Evolutionary conservation across 2,888 invertebrate species (phyloP).

Genomic region (Melikaiella ostensackeni): DNA sequence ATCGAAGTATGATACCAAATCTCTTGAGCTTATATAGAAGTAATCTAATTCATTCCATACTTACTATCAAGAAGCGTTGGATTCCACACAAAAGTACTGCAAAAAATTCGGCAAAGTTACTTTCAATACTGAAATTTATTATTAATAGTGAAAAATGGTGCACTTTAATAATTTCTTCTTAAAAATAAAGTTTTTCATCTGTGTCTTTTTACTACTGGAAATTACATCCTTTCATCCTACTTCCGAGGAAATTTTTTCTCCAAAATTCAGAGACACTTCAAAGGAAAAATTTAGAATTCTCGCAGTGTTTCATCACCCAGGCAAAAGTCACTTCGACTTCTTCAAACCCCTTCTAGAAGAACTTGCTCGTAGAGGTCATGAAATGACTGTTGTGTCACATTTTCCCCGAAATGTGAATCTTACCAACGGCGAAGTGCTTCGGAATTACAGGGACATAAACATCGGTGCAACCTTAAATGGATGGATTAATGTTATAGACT

Average conservation of each 20-base stretch:
- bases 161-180: not conserved
- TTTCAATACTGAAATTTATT: not conserved
- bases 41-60: no score
- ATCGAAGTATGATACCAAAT: no score
- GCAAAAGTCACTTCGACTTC: conserved; percentile 85
- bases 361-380: conserved; percentile 82
- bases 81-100: not conserved
- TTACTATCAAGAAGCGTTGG: not conserved
- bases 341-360: conserved; percentile 81
- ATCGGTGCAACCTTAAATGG: conserved; percentile 60
- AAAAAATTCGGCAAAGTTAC: not conserved
- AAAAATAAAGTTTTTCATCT: not conserved
- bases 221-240: not conserved
- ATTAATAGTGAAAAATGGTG: not conserved
- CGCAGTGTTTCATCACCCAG: conserved; percentile 83
- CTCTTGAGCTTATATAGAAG: no score
- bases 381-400: conserved; percentile 83
- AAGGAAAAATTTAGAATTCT: conserved; percentile 78
- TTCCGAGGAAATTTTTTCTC: not conserved
- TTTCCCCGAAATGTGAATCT: conserved; percentile 76
- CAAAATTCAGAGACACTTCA: not conserved
- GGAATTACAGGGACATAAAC: conserved; percentile 82
- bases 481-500: not conserved
- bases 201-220: not conserved
- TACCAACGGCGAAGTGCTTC: conserved; percentile 70